phyloP scores from a whole-genome alignment of 2,113 vertebrate genomes.

The Rallus limicola region DNA sequence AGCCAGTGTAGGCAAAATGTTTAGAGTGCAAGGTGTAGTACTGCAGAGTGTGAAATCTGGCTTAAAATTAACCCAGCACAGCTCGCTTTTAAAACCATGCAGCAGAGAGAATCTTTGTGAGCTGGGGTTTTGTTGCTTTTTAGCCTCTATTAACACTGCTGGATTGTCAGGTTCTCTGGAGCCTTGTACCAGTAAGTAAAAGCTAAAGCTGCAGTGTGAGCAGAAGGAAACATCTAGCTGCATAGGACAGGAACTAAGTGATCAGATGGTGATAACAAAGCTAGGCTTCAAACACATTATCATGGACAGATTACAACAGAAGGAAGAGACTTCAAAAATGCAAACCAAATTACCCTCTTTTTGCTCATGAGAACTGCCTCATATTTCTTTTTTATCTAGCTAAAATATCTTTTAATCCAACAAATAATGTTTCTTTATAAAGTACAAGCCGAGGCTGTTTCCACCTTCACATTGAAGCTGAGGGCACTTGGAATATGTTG shows the following conservation, averaged over 20 bases:
- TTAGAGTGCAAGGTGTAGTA: not conserved
- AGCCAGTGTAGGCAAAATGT: rapidly evolving
- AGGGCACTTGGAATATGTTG: not conserved
- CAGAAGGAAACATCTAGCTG: not conserved
- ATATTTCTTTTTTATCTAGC: not conserved
- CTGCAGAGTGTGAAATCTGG: not conserved
- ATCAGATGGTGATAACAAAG: not conserved
- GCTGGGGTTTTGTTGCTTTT: not conserved
- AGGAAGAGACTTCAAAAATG: not conserved
- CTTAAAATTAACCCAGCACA: not conserved
- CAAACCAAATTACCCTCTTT: not conserved
- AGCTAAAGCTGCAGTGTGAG: not conserved
- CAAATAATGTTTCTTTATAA: not conserved
- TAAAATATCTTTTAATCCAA: not conserved
- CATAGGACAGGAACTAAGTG: not conserved
- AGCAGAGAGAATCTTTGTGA: not conserved
- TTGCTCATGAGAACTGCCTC: not conserved
- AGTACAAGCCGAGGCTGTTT: not conserved
- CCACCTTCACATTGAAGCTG: not conserved
- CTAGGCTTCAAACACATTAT: not conserved
- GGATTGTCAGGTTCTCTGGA: not conserved
- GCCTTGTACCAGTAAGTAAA: not conserved
- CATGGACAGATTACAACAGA: not conserved
- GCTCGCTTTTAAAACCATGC: not conserved
- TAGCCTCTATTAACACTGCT: not conserved